Evolutionary conservation across 2,888 invertebrate species (phyloP).

Genomic region (Incurvaria masculella): DNA sequence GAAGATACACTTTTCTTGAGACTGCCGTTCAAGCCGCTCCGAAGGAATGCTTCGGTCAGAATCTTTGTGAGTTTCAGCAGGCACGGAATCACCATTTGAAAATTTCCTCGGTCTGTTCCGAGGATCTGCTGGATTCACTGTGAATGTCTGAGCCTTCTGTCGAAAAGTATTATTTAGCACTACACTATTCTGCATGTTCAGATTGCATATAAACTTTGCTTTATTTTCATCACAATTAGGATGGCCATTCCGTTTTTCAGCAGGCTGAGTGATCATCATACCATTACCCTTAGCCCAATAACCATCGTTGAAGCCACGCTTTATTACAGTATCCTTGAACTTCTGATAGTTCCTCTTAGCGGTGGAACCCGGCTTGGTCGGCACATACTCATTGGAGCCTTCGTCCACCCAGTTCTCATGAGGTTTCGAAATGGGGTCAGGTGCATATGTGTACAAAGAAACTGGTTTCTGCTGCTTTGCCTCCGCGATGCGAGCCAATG

Average conservation of each 20-base stretch:
- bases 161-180: neutral
- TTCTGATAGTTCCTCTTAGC: slow-evolving; percentile 47
- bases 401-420: slow-evolving; percentile 18
- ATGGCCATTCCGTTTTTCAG: neutral
- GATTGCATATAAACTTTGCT: slow-evolving; percentile 19
- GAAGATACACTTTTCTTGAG: slow-evolving; percentile 25
- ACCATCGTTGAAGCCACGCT: slow-evolving; percentile 24
- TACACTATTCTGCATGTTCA: slow-evolving; percentile 7
- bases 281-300: slow-evolving; percentile 50
- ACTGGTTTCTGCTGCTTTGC: neutral
- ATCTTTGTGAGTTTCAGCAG: neutral
- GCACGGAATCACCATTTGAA: neutral
- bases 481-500: neutral
- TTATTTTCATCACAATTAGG: neutral
- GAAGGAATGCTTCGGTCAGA: neutral
- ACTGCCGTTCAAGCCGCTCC: neutral
- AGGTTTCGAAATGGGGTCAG: neutral
- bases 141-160: neutral
- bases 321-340: slow-evolving; percentile 44
- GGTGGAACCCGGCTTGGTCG: slow-evolving; percentile 39
- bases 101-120: neutral
- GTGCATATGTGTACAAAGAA: neutral
- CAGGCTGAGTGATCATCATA: slow-evolving; percentile 9
- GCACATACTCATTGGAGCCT: slow-evolving; percentile 45
- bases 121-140: neutral